These are phyloP conservation scores for Gallinago solitaria DNA, from an alignment of 2,797 vertebrate genomes.

Conservation along the genomic window DNA sequence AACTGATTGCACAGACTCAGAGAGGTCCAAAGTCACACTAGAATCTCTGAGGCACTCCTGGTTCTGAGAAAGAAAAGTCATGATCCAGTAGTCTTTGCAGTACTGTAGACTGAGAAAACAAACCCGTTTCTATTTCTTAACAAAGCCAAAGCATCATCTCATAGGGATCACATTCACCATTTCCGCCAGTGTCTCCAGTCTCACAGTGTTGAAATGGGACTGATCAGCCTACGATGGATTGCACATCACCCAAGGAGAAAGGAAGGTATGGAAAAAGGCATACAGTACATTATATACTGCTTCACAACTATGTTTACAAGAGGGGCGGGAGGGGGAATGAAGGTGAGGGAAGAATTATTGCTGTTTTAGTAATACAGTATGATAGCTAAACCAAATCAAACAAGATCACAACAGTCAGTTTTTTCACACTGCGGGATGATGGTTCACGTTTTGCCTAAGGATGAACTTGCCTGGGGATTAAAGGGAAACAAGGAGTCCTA, in stretches of 20 bases:
- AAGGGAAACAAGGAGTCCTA: slow-evolving; percentile 52
- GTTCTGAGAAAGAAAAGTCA: slow-evolving; percentile 79
- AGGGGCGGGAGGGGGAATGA: not conserved
- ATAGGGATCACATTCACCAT: slow-evolving; percentile 83
- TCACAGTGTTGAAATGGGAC: slow-evolving; percentile 86
- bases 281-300: slow-evolving; percentile 76
- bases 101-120: slow-evolving; percentile 76
- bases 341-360: slow-evolving; percentile 85
- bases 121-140: slow-evolving; percentile 81
- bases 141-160: slow-evolving; percentile 77
- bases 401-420: slow-evolving; percentile 70
- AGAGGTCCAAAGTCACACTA: slow-evolving; percentile 79
- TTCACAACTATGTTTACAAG: slow-evolving; percentile 75
- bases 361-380: slow-evolving; percentile 85
- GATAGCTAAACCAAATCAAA: slow-evolving; percentile 75
- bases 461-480: slow-evolving; percentile 74
- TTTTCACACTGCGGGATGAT: slow-evolving; percentile 72
- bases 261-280: slow-evolving; percentile 80
- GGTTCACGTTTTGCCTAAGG: slow-evolving; percentile 64
- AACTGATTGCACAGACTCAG: slow-evolving; percentile 80
- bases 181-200: slow-evolving; percentile 74
- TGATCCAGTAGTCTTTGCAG: slow-evolving; percentile 81
- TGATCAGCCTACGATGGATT: slow-evolving; percentile 86
- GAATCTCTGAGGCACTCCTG: slow-evolving; percentile 85
- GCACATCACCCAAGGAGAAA: slow-evolving; percentile 91